Base-by-base conservation (phyloP, 2,797 vertebrate species). In the Coregonus ussuriensis region DNA sequence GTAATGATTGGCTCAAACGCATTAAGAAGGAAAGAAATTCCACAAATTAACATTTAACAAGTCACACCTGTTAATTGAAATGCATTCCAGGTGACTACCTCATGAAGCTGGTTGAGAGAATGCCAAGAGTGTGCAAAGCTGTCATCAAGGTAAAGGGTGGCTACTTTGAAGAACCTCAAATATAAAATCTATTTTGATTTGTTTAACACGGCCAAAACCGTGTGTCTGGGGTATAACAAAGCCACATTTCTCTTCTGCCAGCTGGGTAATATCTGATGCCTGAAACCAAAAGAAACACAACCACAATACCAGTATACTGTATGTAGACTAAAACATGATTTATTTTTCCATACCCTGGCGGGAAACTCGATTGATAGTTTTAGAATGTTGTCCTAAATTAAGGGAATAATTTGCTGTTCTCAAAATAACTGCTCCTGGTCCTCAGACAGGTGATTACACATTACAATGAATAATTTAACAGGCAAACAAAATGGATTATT, bases 401-500 rank as follows among this genome's bases (percentile, higher is more conserved):
- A n/a, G 35, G 33, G 6, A 37, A 41, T 35, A 52, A 67, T 51
- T 31, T 62, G 5, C 18, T 31, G n/a, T 52, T 14, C 16, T 66
- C 35, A 63, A 29, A 72, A 69, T 69, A 69, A 69, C 29, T 51
- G 54, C 14, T 67, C 41, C 13, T 67, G 35, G 68, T 80, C 59
- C 47, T 33, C 21, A 79, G 76, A 70, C 37, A 37, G 53, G 65
- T 71, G 54, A 82, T 74, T 14, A 75, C 62, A 69, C 52, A 76
- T 72, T 51, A 84, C 51, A 66, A 54, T 78, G 74, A 79, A 87
- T 85, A 86, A 85, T 83, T 63, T 84, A 85, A 84, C 80, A 83
- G 72, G 74, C 81, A 80, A 84, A 85, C 77, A 86, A 18, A 79
- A 80, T 35, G 84, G 82, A 86, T 92, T 89, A 88, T 88, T 87